Evolutionary conservation across 2,888 invertebrate genomes (phyloP), one percentile per base, ranked within the genome.

Genomic region (Osedax fenrisi): DNA sequence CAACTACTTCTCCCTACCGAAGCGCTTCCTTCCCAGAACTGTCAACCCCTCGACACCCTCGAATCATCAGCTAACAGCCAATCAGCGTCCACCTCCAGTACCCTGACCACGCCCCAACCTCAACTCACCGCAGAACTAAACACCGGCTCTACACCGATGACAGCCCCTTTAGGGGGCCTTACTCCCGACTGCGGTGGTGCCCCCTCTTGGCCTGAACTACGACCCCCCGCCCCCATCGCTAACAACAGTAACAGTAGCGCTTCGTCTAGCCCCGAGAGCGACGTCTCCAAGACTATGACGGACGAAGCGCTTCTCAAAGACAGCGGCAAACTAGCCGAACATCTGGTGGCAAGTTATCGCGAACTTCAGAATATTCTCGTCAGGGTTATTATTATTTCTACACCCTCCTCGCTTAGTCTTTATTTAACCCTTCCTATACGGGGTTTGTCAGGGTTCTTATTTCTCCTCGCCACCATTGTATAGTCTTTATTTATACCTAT

Each of bases 291-390:
- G 41, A 41, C 5, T 41, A 17, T 17, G 17, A 41, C 5, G 10
- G 41, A 41, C 41, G 41, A 41, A 5, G 41, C 41, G 41, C 68
- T 68, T 22, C 23, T 68, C 26, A 26, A 13, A 13, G 26, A 68
- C 68, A 24, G 26, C 22, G 68, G 26, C 21, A 25, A 26, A 22
- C 68, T 68, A 10, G 68, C 26, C n/a, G 27, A 26, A 26, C 26
- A 68, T 22, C 68, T 68, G 5, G 68, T 68, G 2, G n/a, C 27
- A 26, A 26, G 76, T 27, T 77, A 68, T 73, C 70, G 69, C 22
- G 76, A 76, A 69, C 70, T 77, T 22, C 67, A 76, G 27, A 72
- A 74, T 27, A 76, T 77, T 26, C 56, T 66, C 69, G 74, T 64
- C 64, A 72, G 77, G 70, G 77, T 77, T 41, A n/a, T n/a, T n/a